Evolutionary conservation across 2,113 vertebrate species (phyloP), one percentile per base, ranked within the genome.

Genomic region (Pygoscelis antarcticus): DNA sequence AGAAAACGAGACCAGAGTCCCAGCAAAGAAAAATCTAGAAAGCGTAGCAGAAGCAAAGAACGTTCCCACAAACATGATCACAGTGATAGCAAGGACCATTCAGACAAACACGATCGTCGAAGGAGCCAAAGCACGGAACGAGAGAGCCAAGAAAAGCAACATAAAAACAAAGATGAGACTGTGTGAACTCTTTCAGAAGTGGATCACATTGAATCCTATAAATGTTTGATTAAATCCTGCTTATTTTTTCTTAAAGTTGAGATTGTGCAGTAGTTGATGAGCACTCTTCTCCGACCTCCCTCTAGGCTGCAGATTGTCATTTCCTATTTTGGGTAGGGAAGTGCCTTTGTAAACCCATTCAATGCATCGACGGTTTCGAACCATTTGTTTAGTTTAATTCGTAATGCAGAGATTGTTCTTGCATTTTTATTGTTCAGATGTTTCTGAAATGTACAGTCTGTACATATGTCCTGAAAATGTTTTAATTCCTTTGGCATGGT

Each of bases 401-500:
- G 97, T 97, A 95, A 98, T 97, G 96, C 98, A 90, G 96, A 98
- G 97, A 95, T 98, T 97, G 97, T 98, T 97, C 94, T 98, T 98
- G 98, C 97, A 97, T 98, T 98, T 98, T 98, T 97, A 98, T 97
- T 97, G 96, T 98, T 98, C 97, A 98, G 97, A 97, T 98, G 98
- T 98, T 98, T 98, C 97, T 97, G 97, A 98, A 98, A 97, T 98
- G 98, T 98, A 98, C 97, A 98, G 98, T 99, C 98, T 99, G 99
- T 99, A 99, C 98, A 99, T 99, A 99, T 92, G 97, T 98, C 98
- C 98, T 98, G 97, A 98, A 99, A 99, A 98, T 98, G 98, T 99
- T 99, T 99, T 99, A 99, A 98, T 99, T 98, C 97, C 96, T 98
- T 98, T 96, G 98, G 98, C 98, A 98, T 97, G 98, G 98, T 98